These are phyloP conservation scores for Bellardia bayeri DNA, from an alignment of 2,888 invertebrate species.

Conservation along the genomic window DNA sequence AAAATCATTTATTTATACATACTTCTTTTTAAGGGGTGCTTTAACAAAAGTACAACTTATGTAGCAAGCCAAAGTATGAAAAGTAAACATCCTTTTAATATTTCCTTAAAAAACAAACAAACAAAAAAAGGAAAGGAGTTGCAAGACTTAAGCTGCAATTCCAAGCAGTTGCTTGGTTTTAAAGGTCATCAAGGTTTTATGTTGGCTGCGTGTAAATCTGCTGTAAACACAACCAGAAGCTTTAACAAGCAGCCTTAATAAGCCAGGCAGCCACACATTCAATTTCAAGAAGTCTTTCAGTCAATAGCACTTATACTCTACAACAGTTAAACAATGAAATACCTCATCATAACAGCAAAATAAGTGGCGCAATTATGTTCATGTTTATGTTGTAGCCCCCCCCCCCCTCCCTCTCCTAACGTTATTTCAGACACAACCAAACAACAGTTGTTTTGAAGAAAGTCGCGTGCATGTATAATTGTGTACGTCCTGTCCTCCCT, in stretches of 20 bases:
- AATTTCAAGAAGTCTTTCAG: constrained; percentile 28
- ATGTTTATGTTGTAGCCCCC: constrained; percentile 50
- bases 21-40: neutral
- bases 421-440: neutral
- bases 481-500: constrained; percentile 28
- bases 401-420: neutral
- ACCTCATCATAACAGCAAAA: constrained; percentile 55
- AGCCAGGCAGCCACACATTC: constrained; percentile 35
- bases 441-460: constrained; percentile 38
- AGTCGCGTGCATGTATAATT: constrained; percentile 67
- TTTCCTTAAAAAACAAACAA: constrained; percentile 23
- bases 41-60: constrained; percentile 15
- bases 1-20: constrained; percentile 60
- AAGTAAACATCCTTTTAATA: constrained; percentile 44
- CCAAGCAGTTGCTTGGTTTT: constrained; percentile 23
- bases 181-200: constrained; percentile 67
- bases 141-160: constrained; percentile 38
- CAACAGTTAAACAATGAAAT: constrained; percentile 49
- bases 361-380: constrained; percentile 72
- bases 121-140: constrained; percentile 37
- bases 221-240: constrained; percentile 66
- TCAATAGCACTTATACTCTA: neutral
- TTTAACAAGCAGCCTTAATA: constrained; percentile 13
- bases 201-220: constrained; percentile 69
- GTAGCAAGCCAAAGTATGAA: constrained; percentile 26